Conservation (phyloP, 1,140 invertebrate genomes). For the Camponotus floridanus region DNA sequence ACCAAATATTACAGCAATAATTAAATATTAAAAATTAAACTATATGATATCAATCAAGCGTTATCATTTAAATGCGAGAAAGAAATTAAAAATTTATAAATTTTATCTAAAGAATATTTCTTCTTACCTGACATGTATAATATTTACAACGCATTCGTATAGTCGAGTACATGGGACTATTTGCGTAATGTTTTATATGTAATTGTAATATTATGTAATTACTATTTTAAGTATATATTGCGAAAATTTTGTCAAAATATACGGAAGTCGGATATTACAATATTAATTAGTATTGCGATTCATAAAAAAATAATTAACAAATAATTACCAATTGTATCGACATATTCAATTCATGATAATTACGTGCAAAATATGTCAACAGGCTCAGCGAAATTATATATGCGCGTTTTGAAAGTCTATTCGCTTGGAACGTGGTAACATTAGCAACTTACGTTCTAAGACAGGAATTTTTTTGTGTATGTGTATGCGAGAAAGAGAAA, state of each 20-base stretch:
- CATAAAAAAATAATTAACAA: conserved; percentile 10
- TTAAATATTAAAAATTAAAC: too few relatives aligned
- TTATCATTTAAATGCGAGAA: too few relatives aligned
- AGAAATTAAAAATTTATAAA: too few relatives aligned
- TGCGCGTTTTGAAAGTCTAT: conserved; percentile 1
- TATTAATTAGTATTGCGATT: not conserved
- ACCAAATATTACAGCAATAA: too few relatives aligned
- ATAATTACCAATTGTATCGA: not conserved
- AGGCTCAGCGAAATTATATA: not conserved
- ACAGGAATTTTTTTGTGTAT: conserved; percentile 49
- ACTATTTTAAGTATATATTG: conserved; percentile 28
- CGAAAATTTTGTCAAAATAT: not conserved
- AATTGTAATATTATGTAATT: conserved; percentile 46
- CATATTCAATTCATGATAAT: conserved; percentile 24
- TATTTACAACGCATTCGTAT: conserved; percentile 22
- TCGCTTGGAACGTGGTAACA: conserved; percentile 21
- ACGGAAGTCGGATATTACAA: not conserved
- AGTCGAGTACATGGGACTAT: conserved; percentile 36
- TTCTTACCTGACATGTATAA: not conserved
- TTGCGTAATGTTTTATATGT: conserved; percentile 46
- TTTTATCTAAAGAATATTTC: too few relatives aligned
- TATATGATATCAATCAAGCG: too few relatives aligned
- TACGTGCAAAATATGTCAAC: not conserved
- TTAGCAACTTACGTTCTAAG: conserved; percentile 32
- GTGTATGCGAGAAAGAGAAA: not conserved